Conservation (phyloP, 2,888 invertebrate species). For the Patella ulyssiponensis region DNA sequence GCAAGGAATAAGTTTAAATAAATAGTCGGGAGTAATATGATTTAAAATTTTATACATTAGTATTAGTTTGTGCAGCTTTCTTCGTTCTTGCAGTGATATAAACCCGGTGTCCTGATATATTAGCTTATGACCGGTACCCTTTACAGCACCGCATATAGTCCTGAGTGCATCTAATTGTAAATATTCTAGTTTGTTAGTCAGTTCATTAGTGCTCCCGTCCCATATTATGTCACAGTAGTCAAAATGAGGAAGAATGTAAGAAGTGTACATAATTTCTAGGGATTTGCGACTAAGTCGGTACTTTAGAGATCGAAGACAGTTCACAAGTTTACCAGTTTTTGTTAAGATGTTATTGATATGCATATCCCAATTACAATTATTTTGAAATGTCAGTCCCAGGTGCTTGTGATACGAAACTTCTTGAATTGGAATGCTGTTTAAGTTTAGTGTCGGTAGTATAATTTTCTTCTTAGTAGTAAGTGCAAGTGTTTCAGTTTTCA, state of each 20-base stretch:
- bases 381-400: not conserved
- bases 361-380: not conserved
- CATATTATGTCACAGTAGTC: not conserved
- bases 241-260: constrained; percentile 7
- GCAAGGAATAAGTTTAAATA: not conserved
- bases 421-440: not conserved
- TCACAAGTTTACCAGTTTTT: constrained; percentile 2
- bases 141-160: constrained; percentile 4
- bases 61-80: not conserved
- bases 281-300: not conserved
- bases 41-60: not conserved
- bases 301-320: not conserved
- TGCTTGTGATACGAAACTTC: not conserved
- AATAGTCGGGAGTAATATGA: not conserved
- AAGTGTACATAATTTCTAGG: not conserved
- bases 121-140: not conserved
- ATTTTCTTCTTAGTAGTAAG: not conserved
- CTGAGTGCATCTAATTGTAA: constrained; percentile 2
- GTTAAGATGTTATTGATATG: not conserved
- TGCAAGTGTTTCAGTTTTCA: not conserved
- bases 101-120: not conserved
- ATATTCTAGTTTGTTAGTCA: not conserved
- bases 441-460: constrained; percentile 4
- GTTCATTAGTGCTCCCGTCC: not conserved
- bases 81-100: not conserved